Evolutionary conservation across 2,113 vertebrate genomes (phyloP), one percentile per base, ranked within the genome.

Genomic region (Spea multiplicata): DNA sequence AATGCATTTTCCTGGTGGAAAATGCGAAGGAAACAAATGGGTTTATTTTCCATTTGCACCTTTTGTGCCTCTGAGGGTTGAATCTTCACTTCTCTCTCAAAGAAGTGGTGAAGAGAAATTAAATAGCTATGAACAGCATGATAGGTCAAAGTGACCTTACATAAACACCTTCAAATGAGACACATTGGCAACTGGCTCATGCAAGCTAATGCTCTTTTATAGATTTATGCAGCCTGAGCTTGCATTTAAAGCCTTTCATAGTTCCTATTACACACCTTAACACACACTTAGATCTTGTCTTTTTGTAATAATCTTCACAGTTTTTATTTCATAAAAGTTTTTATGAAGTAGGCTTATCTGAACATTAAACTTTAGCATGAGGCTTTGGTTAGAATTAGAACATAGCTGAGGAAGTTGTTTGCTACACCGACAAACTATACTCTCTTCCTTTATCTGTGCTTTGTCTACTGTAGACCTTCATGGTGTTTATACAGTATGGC

Each of bases 131-230:
- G 66, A 47, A 57, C 66, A 75, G 66, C 48, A 71, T 65, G 67
- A 65, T 75, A 72, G 66, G 10, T 59, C 59, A 62, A 3, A 8
- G 64, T 5, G 50, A 1, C 72, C 65, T 82, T 70, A 46, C 44
- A 83, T 68, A 78, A 64, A 47, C 12, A 82, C 13, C 16, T n/a
- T 46, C 59, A 66, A 64, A 78, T 66, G 13, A 30, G 57, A 69
- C 65, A 66, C 65, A 67, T 3, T 67, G 1, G 68, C 75, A 59
- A 72, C 3, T 3, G 13, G 64, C 30, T 64, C 47, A 64, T 59
- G 44, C 5, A 66, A 66, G 70, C 66, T 10, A 16, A 78, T 80
- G 7, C 62, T 62, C 71, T 0, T 49, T 62, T 78, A 48, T 80
- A 74, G 59, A 30, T 75, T 64, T 74, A 3, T 17, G 17, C 0